phyloP scores from a whole-genome alignment of 2,113 vertebrate species.

The Rissa tridactyla region DNA sequence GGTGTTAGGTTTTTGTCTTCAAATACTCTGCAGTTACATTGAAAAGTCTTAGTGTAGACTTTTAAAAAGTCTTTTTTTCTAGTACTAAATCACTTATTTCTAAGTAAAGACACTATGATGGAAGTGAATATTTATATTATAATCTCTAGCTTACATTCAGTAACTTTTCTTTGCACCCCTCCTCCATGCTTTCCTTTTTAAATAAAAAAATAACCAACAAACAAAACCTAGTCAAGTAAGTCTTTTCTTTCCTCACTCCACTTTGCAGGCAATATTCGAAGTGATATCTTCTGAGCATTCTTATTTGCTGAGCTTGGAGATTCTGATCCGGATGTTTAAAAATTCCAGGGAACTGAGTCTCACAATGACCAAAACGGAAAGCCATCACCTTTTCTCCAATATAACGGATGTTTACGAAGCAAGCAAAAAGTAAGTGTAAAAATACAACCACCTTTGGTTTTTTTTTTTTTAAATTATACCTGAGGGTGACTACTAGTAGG shows the following conservation, averaged over 20 bases:
- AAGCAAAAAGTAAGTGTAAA: slow-evolving; percentile 88
- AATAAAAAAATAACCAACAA: neutral
- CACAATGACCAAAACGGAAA: slow-evolving; percentile 94
- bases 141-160: neutral
- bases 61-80: rapidly evolving
- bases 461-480: neutral
- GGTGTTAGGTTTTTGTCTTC: neutral
- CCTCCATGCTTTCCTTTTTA: neutral
- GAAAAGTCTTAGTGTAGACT: neutral
- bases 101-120: neutral
- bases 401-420: slow-evolving; percentile 90
- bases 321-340: slow-evolving; percentile 95
- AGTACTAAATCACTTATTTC: neutral
- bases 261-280: slow-evolving; percentile 91
- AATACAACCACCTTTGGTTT: neutral
- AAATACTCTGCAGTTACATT: neutral
- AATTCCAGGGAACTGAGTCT: slow-evolving; percentile 86
- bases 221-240: neutral
- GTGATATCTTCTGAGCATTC: slow-evolving; percentile 98
- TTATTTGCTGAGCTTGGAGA: slow-evolving; percentile 93
- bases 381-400: slow-evolving; percentile 98
- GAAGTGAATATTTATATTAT: neutral
- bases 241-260: neutral
- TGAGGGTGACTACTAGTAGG: neutral
- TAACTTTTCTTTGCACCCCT: neutral